These are phyloP conservation scores for Cheilosia impressa DNA, from an alignment of 2,888 invertebrate genomes.

Conservation along the genomic window DNA sequence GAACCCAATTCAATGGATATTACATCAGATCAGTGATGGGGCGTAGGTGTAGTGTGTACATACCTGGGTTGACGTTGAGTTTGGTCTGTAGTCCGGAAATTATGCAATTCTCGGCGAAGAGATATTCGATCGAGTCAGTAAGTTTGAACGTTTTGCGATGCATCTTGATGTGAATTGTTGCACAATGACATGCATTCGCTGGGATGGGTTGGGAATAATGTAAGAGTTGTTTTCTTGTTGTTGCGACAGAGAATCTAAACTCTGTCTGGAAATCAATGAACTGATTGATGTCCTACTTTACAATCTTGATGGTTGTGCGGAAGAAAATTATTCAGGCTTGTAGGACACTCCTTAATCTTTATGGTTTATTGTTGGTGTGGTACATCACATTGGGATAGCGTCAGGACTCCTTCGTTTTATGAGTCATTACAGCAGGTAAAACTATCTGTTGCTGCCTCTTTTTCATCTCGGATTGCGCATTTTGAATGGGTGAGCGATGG, in stretches of 20 bases:
- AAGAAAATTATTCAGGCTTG: too few relatives aligned
- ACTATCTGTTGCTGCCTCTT: too few relatives aligned
- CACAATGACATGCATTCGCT: constrained; percentile 26
- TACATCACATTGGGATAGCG: too few relatives aligned
- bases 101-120: constrained; percentile 43
- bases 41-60: constrained; percentile 3
- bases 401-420: too few relatives aligned
- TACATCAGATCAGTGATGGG: constrained; percentile 50
- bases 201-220: constrained; percentile 20
- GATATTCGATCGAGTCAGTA: constrained; percentile 20
- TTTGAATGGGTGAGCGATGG: too few relatives aligned
- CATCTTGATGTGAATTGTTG: constrained; percentile 34
- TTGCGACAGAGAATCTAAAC: constrained; percentile 7
- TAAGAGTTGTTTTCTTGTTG: neutral
- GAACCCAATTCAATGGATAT: constrained; percentile 25
- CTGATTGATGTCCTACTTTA: too few relatives aligned
- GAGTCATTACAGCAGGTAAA: too few relatives aligned
- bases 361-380: too few relatives aligned
- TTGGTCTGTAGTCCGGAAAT: constrained; percentile 59
- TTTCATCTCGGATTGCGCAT: too few relatives aligned
- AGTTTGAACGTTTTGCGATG: constrained; percentile 22
- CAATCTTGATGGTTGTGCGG: too few relatives aligned
- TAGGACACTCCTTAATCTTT: too few relatives aligned
- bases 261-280: neutral
- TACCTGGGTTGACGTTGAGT: constrained; percentile 42